Conservation (phyloP, 2,797 vertebrate species). For the Mormyrops attenuatus region DNA sequence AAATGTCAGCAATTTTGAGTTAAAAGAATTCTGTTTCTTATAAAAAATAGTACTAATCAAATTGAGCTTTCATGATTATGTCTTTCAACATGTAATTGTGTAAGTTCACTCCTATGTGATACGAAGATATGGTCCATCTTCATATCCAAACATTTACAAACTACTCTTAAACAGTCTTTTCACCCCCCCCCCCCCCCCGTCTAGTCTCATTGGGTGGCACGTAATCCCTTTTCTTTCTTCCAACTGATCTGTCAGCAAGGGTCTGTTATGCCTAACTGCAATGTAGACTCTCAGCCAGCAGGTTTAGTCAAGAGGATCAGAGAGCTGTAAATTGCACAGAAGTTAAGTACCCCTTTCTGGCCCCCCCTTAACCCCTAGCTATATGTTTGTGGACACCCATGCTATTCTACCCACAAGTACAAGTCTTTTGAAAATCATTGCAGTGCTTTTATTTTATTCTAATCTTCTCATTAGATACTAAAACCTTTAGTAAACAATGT, state of each 20-base stretch:
- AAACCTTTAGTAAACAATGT: conserved; percentile 5
- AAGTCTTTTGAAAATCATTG: conserved; percentile 46
- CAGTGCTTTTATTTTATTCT: conserved; percentile 44
- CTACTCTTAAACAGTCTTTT: conserved; percentile 42
- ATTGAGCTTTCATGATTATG: neutral
- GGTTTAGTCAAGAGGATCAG: conserved; percentile 58
- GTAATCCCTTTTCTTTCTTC: conserved; percentile 56
- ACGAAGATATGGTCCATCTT: conserved; percentile 28
- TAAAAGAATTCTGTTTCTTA: neutral
- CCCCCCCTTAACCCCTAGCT: conserved; percentile 64
- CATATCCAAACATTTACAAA: conserved; percentile 41
- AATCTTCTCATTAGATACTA: conserved; percentile 31
- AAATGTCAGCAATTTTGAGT: neutral
- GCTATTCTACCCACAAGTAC: conserved; percentile 52
- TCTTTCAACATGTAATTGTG: conserved; percentile 12
- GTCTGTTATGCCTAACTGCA: conserved; percentile 55
- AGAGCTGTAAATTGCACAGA: conserved; percentile 61
- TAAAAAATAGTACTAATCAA: neutral
- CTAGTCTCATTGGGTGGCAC: conserved; percentile 49
- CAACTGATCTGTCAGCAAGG: conserved; percentile 64
- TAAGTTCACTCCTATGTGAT: neutral
- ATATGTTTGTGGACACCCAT: conserved; percentile 51
- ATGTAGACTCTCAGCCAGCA: conserved; percentile 50
- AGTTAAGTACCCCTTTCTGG: conserved; percentile 72
- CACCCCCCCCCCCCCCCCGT: conserved; percentile 55